Base-by-base conservation (phyloP, 1,140 invertebrate species). In the Agrypnia vestita region DNA sequence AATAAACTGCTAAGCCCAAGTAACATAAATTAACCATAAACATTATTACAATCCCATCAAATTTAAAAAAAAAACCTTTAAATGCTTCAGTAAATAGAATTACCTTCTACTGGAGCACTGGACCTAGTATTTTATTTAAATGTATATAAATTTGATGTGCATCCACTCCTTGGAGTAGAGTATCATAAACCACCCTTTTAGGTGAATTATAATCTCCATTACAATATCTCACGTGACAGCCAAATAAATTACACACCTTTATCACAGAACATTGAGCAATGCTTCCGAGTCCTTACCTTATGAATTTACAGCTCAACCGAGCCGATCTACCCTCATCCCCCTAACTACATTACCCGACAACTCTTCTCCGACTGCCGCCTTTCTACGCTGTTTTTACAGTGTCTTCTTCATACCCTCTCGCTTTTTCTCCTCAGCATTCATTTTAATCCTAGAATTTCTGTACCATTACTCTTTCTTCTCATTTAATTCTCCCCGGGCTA, bases 221-320 rank as follows among this genome's bases (percentile, higher is more conserved):
- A 44, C 61, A 64, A 64, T 64, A 64, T 64, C 25, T 64, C 61
- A 64, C 35, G 13, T 64, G 35, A 64, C 61, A 21, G 55, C 21
- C 55, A 64, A 64, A 64, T 64, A 64, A 64, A 64, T 64, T 43
- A 43, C 10, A 11, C 67, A 71, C 67, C 67, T 71, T 47, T 71
- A 71, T 71, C 47, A 69, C 67, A 51, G 44, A 13, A 71, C 67
- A 71, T 71, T 71, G 49, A 25, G 46, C 67, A 71, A 71, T 71
- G 49, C 25, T 71, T 71, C 67, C 67, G 49, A 51, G 67, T 71
- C 67, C 67, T 71, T 71, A 51, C 67, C 67, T 71, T 71, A 71
- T 71, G 67, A 71, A 71, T 71, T 71, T 71, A 71, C 67, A 71
- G 19, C 67, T 71, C 10, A 71, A 49, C 46, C 67, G 47, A 12